phyloP scores from a whole-genome alignment of 2,888 invertebrate species.

The Malacosoma neustria region DNA sequence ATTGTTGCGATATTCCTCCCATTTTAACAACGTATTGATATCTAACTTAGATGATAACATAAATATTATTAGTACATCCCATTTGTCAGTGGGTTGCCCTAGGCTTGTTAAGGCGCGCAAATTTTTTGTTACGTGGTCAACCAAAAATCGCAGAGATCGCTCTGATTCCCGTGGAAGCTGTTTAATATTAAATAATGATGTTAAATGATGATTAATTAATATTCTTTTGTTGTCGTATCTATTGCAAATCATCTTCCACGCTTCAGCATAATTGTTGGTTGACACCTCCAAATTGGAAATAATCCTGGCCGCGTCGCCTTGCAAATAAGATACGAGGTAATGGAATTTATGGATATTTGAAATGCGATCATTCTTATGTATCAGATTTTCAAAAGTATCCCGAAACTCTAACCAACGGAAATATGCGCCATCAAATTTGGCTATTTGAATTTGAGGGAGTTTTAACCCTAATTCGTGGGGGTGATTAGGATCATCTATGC shows the following conservation, averaged over 20 bases:
- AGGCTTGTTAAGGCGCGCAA: conserved; percentile 15
- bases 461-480: conserved; percentile 8
- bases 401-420: conserved; percentile 16
- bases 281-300: neutral
- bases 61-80: conserved; percentile 9
- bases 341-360: neutral
- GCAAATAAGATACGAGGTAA: neutral
- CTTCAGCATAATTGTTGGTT: neutral
- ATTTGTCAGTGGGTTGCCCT: conserved; percentile 15
- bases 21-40: too few relatives aligned
- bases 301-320: neutral
- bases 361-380: neutral
- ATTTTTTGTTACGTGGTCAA: conserved; percentile 17
- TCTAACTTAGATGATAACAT: conserved; percentile 1
- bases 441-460: conserved; percentile 15
- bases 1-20: too few relatives aligned
- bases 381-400: neutral
- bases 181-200: conserved; percentile 9
- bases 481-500: too few relatives aligned
- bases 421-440: conserved; percentile 16
- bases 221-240: neutral
- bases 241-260: neutral
- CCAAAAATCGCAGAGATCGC: conserved; percentile 11
- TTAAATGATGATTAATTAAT: neutral
- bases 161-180: conserved; percentile 11